A percentile compares a stretch with the other conserved stretches of the same genome.
phyloP scores from a whole-genome alignment of 2,888 invertebrate genomes.

The Apotomis turbidana region DNA sequence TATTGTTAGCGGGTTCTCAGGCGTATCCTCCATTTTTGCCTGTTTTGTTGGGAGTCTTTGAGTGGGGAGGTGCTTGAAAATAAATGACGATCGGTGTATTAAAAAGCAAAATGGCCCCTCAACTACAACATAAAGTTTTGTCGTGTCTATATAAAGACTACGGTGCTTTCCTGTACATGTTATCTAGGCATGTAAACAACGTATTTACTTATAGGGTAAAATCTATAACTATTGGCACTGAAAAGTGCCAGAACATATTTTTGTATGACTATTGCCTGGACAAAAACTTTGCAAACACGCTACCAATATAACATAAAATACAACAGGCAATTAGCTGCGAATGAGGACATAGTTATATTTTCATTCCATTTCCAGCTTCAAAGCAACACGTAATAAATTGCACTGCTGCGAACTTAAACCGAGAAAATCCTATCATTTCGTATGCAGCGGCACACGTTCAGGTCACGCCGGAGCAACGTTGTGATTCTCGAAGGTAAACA shows the following conservation, averaged over 20 bases:
- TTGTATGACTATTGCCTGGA: no score
- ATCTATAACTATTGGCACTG: no score
- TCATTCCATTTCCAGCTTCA: constrained; percentile 15
- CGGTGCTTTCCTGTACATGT: neutral
- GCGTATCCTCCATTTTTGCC: constrained; percentile 63
- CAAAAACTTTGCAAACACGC: no score
- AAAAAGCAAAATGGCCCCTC: constrained; percentile 38
- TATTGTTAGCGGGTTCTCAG: constrained; percentile 75
- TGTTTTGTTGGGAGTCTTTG: constrained; percentile 60
- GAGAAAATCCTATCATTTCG: constrained; percentile 44
- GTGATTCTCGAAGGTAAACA: constrained; percentile 17
- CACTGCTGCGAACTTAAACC: constrained; percentile 22
- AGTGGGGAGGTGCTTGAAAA: constrained; percentile 49
- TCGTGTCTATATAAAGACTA: constrained; percentile 2
- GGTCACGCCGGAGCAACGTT: constrained; percentile 44
- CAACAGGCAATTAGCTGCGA: no score
- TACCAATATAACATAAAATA: no score
- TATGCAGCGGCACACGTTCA: constrained; percentile 53
- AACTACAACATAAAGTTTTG: constrained; percentile 36
- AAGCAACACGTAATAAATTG: constrained; percentile 33
- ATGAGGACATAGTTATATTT: neutral
- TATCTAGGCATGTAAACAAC: neutral
- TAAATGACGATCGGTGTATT: constrained; percentile 37
- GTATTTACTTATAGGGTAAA: no score
- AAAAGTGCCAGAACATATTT: no score